Evolutionary conservation across 2,113 vertebrate species (phyloP), one percentile per base, ranked within the genome.

Genomic region (Trematocara nigrifrons): DNA sequence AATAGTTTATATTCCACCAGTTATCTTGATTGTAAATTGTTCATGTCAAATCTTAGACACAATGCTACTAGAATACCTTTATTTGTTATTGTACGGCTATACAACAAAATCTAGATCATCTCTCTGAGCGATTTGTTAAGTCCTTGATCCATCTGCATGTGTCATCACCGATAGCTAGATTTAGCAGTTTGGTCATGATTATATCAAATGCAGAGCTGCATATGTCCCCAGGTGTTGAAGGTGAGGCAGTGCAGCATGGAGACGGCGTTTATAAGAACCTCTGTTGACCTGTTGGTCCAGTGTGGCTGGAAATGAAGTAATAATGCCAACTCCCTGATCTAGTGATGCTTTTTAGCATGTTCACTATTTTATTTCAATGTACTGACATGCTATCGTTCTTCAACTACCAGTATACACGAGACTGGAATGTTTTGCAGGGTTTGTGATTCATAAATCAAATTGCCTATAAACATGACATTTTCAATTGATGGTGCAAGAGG

Each of bases 21-120:
- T n/a, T 49, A 76, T 49, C 71, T 76, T 76, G 16, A 51, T n/a
- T 76, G 45, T 49, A 76, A 76, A 31, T 49, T 76, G 6, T 12
- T 49, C 10, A 49, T n/a, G 22, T 51, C 6, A 76, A 18, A 29
- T 2, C 13, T 74, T 74, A 49, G 69, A 49, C 22, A 49, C 69
- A 49, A 29, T 76, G 42, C 42, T 31, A 49, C 35, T 45, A 26
- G 66, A 71, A 45, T 26, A 26, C 20, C 64, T 66, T 66, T 66
- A 40, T 40, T 40, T 45, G 40, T 71, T 42, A 71, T 10, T 45
- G 20, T 26, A 71, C 3, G 3, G 3, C 20, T 71, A 15, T 71
- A 26, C 2, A 3, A 45, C 20, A 26, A 71, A 26, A 26, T 45
- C 13, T 71, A 9, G 38, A 45, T 42, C 20, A 26, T 45, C 64